phyloP scores from a whole-genome alignment of 2,888 invertebrate genomes.

The Aporophyla lueneburgensis region DNA sequence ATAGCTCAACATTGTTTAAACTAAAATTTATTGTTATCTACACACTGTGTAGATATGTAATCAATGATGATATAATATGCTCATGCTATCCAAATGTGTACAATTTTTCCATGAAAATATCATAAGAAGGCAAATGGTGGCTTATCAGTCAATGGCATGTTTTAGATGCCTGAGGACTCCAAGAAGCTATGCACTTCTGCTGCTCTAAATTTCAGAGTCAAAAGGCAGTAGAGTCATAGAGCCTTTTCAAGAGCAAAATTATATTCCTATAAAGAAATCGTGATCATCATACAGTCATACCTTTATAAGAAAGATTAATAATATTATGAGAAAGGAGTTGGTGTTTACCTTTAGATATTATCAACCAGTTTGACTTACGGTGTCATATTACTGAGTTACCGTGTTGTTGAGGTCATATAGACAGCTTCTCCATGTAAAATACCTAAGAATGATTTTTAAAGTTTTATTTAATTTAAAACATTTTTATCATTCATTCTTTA shows the following conservation, averaged over 20 bases:
- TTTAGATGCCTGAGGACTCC: neutral
- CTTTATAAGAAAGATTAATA: neutral
- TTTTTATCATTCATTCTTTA: too few species aligned
- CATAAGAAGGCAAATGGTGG: neutral
- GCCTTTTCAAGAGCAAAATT: neutral
- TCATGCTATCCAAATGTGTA: conserved; percentile 14
- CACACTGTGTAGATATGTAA: conserved; percentile 40
- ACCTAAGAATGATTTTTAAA: too few species aligned
- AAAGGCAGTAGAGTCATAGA: neutral
- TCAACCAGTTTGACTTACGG: too few species aligned
- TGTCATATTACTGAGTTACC: too few species aligned
- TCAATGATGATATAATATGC: conserved; percentile 45
- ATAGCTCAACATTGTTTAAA: conserved; percentile 28
- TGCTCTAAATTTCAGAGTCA: neutral
- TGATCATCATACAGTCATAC: neutral
- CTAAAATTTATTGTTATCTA: conserved; percentile 45
- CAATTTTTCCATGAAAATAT: conserved; percentile 24
- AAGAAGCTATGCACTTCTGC: neutral
- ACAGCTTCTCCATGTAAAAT: too few species aligned
- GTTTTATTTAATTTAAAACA: too few species aligned
- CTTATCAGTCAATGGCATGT: conserved; percentile 33
- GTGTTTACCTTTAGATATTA: too few species aligned
- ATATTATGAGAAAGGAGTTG: neutral
- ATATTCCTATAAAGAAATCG: neutral
- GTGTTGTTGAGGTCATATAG: too few species aligned